Conservation (phyloP, 2,113 vertebrate genomes). For the Alces alces region DNA sequence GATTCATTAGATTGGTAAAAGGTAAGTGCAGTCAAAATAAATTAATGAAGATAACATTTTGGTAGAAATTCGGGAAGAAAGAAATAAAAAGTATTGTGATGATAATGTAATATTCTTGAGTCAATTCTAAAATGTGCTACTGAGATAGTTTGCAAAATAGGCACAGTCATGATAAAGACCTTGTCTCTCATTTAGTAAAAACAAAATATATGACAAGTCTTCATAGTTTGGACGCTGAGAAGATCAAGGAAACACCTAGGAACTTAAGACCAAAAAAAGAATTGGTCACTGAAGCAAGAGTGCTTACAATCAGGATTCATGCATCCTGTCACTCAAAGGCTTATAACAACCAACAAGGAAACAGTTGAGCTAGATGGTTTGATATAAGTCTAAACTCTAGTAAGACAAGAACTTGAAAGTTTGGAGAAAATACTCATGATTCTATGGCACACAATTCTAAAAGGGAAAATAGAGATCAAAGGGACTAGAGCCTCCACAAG, state of each 20-base stretch:
- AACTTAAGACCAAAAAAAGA: background rate
- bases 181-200: background rate
- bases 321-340: background rate
- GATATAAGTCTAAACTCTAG: background rate
- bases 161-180: background rate
- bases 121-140: background rate
- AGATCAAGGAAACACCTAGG: background rate
- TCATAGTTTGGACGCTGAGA: background rate
- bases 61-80: background rate
- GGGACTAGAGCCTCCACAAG: background rate
- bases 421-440: background rate
- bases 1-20: background rate
- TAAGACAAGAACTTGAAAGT: background rate
- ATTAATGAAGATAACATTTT: background rate
- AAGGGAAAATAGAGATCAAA: background rate
- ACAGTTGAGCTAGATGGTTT: background rate
- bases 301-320: background rate
- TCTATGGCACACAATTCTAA: background rate
- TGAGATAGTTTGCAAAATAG: background rate
- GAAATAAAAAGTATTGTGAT: background rate
- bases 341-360: background rate
- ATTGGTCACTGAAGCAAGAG: background rate
- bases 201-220: background rate
- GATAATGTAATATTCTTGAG: background rate
- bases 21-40: background rate